Evolutionary conservation across 2,113 vertebrate genomes (phyloP).

Genomic region (Thunnus maccoyii): DNA sequence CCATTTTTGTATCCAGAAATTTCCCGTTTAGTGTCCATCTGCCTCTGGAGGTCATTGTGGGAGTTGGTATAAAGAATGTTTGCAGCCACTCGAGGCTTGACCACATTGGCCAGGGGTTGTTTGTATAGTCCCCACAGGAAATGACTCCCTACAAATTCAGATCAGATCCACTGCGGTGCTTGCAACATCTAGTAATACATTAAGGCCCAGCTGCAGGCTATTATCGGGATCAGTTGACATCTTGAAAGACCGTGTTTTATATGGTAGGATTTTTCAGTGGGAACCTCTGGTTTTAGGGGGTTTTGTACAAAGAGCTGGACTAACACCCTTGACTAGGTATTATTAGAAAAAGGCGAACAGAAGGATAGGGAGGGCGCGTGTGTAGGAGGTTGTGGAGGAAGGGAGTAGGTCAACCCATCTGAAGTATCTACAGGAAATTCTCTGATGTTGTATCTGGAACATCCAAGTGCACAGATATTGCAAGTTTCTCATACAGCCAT

Average conservation of each 20-base stretch:
- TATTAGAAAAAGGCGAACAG: neutral
- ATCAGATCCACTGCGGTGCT: slow-evolving; percentile 51
- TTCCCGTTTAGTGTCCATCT: slow-evolving; percentile 53
- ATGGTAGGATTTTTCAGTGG: slow-evolving; percentile 4
- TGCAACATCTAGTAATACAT: slow-evolving; percentile 46
- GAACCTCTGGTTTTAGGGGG: neutral
- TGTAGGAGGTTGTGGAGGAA: neutral
- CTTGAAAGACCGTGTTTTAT: slow-evolving; percentile 27
- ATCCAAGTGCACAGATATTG: neutral
- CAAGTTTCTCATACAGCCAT: slow-evolving; percentile 10
- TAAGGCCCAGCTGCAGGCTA: slow-evolving; percentile 46
- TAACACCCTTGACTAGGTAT: neutral
- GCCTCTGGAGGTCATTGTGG: slow-evolving; percentile 61
- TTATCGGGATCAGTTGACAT: slow-evolving; percentile 45
- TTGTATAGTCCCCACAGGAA: slow-evolving; percentile 76
- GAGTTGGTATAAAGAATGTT: slow-evolving; percentile 65
- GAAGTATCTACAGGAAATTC: neutral
- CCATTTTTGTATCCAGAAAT: slow-evolving; percentile 48
- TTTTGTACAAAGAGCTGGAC: slow-evolving; percentile 12
- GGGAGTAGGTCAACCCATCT: neutral
- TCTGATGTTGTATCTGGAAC: neutral
- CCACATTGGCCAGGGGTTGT: slow-evolving; percentile 57
- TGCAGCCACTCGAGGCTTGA: slow-evolving; percentile 57
- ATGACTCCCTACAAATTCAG: slow-evolving; percentile 67
- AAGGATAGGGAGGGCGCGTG: neutral